phyloP scores from a whole-genome alignment of 2,113 vertebrate genomes.

The Anarhynchus alexandrinus region DNA sequence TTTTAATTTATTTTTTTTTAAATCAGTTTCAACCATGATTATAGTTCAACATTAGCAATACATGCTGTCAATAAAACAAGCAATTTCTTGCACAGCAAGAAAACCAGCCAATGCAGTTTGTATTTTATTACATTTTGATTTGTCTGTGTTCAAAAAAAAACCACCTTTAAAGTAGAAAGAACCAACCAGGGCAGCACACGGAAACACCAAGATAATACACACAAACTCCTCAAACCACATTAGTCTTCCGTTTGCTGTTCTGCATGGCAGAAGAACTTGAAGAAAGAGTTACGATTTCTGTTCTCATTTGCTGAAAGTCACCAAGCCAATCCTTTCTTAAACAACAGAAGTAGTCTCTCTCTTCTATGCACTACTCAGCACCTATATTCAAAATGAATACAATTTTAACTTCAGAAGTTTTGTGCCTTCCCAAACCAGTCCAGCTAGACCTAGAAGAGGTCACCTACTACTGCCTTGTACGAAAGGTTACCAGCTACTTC shows the following conservation, averaged over 20 bases:
- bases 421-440: background rate
- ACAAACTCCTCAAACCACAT: background rate
- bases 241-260: background rate
- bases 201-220: background rate
- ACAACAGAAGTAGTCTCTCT: background rate
- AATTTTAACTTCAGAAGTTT: background rate
- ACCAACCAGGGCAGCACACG: background rate
- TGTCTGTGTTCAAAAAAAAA: background rate
- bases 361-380: background rate
- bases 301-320: background rate
- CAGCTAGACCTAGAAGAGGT: background rate
- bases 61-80: background rate
- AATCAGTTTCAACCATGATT: background rate
- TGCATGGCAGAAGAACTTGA: background rate
- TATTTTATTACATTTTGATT: background rate
- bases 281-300: background rate
- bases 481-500: background rate
- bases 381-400: background rate
- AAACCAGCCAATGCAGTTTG: background rate
- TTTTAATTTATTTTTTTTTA: background rate
- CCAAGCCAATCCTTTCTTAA: background rate
- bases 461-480: background rate
- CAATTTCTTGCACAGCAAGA: background rate
- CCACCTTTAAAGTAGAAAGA: background rate
- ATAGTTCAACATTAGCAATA: background rate